A percentile compares a stretch with the other conserved stretches of the same genome.
These are phyloP conservation scores for Todiramphus chloris DNA, from an alignment of 2,113 vertebrate genomes.

Conservation along the genomic window DNA sequence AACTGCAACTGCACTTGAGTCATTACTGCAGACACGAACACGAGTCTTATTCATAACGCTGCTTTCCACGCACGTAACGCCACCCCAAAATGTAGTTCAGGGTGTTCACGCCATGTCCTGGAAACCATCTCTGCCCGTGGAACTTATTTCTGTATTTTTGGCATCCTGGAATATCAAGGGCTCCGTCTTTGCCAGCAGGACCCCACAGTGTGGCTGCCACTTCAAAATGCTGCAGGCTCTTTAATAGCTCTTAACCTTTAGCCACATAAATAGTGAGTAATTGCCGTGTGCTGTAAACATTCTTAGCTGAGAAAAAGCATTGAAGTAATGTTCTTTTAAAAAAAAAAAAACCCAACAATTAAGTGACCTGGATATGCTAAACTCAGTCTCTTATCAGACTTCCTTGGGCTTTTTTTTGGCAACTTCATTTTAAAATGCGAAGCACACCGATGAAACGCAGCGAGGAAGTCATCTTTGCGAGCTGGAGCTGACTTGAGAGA, in stretches of 20 bases:
- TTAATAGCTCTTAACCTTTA: not conserved
- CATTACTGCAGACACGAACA: not conserved
- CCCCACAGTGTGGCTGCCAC: not conserved
- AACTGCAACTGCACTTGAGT: slow-evolving; percentile 28
- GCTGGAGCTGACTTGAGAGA: not conserved
- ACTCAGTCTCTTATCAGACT: not conserved
- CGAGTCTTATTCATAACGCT: not conserved
- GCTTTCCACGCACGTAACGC: not conserved
- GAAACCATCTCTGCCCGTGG: not conserved
- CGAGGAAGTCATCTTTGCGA: not conserved
- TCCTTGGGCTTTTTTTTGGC: not conserved
- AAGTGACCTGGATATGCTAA: not conserved
- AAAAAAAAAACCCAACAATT: not conserved
- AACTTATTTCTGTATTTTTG: not conserved
- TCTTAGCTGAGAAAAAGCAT: not conserved
- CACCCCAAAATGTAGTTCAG: not conserved
- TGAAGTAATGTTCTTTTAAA: not conserved
- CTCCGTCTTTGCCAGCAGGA: not conserved
- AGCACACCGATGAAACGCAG: not conserved
- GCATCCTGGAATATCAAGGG: not conserved
- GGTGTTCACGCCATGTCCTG: accelerated
- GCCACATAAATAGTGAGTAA: not conserved
- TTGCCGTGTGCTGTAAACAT: not conserved
- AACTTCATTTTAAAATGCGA: not conserved
- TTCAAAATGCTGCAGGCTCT: not conserved